phyloP scores from a whole-genome alignment of 2,113 vertebrate species.

The Psittacula cyanocephala region DNA sequence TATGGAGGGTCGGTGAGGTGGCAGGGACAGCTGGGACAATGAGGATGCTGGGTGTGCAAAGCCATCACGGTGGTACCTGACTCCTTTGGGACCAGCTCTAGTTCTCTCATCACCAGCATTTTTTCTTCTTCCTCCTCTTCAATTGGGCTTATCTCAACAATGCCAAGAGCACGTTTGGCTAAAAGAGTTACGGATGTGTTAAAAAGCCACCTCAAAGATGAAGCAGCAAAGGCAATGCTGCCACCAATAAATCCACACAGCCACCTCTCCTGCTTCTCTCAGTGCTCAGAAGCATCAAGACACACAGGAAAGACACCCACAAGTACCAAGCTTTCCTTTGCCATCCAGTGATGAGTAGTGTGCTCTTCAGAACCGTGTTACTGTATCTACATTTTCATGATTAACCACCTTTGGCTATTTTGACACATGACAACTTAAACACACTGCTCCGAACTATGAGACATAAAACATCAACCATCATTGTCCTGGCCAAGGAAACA shows the following conservation, averaged over 20 bases:
- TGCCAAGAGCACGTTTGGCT: slow-evolving; percentile 48
- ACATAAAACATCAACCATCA: not conserved
- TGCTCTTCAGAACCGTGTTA: not conserved
- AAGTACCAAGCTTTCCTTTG: not conserved
- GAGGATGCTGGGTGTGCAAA: slow-evolving; percentile 1
- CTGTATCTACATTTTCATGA: not conserved
- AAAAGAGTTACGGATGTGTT: slow-evolving; percentile 41
- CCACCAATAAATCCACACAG: not conserved
- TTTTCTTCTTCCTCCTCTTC: slow-evolving; percentile 53
- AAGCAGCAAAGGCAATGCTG: not conserved
- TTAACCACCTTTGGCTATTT: not conserved
- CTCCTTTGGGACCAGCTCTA: not conserved
- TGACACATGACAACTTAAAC: not conserved
- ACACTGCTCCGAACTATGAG: not conserved
- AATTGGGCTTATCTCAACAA: slow-evolving; percentile 30
- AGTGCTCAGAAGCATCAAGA: not conserved
- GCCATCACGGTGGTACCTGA: not conserved
- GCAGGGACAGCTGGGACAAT: not conserved
- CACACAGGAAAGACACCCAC: not conserved
- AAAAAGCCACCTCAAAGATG: slow-evolving; percentile 11
- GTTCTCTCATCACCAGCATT: slow-evolving; percentile 16
- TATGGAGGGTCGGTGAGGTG: not conserved
- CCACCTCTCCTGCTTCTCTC: not conserved
- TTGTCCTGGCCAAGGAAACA: fast-evolving
- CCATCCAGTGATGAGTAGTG: not conserved